phyloP scores from a whole-genome alignment of 1,140 invertebrate genomes.

The Drosophila jambulina region DNA sequence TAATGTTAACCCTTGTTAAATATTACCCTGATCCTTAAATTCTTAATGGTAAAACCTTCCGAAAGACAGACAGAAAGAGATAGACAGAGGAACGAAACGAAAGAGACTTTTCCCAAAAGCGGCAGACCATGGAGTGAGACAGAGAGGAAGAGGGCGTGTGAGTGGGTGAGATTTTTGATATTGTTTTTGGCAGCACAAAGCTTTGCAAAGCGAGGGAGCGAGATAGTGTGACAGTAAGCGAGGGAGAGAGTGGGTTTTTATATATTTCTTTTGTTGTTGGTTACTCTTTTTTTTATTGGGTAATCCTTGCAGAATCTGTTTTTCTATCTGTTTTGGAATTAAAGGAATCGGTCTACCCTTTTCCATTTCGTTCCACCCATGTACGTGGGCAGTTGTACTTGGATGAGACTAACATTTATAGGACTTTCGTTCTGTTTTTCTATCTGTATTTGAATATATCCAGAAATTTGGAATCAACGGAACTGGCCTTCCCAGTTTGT shows the following conservation, averaged over 20 bases:
- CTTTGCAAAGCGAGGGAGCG: conserved; percentile 16
- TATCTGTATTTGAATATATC: background rate
- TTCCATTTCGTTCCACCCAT: background rate
- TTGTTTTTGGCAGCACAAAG: conserved; percentile 20
- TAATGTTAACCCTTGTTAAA: background rate
- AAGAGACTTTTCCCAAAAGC: conserved; percentile 22
- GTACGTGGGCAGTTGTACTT: background rate
- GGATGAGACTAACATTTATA: background rate
- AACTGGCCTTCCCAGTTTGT: fast-evolving
- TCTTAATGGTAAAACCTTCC: conserved; percentile 5
- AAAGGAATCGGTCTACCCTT: background rate
- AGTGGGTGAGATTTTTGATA: conserved; percentile 16
- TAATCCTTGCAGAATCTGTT: conserved; percentile 9
- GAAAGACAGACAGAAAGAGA: conserved; percentile 6
- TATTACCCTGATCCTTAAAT: background rate
- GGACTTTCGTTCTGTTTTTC: background rate
- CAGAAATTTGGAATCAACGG: background rate
- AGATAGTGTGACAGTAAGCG: conserved; percentile 13
- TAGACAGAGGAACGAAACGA: conserved; percentile 8
- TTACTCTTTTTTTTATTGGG: conserved; percentile 1
- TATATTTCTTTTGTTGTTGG: background rate
- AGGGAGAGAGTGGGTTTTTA: background rate
- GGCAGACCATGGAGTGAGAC: conserved; percentile 15
- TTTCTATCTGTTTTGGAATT: background rate
- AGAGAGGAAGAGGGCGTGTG: conserved; percentile 5